Conservation (phyloP, 2,113 vertebrate genomes). For the Machaerirhynchus nigripectus region DNA sequence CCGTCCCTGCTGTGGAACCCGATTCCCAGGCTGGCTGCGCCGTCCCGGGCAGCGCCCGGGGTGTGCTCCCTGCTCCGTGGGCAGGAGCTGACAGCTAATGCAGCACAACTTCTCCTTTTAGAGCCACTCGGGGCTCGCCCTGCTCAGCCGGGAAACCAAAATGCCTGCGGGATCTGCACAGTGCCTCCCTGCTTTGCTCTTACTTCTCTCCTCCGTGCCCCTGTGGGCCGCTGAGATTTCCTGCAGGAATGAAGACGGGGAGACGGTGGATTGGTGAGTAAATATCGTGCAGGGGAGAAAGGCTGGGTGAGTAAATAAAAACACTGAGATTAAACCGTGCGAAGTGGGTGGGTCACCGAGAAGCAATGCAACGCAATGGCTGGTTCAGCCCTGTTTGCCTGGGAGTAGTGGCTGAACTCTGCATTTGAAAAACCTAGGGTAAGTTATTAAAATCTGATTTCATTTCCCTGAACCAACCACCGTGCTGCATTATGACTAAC, state of each 20-base stretch:
- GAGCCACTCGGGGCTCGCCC: background rate
- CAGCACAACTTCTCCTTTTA: constrained; percentile 12
- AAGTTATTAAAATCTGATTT: background rate
- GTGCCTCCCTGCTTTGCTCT: background rate
- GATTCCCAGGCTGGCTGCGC: background rate
- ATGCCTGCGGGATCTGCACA: constrained; percentile 41
- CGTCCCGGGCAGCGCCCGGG: background rate
- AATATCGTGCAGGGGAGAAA: background rate
- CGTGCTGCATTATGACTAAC: background rate
- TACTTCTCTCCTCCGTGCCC: background rate
- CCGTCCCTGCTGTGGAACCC: rapidly evolving
- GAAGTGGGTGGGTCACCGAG: background rate
- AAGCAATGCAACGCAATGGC: background rate
- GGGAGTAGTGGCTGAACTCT: background rate
- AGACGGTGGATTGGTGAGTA: constrained; percentile 91
- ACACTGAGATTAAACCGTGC: background rate
- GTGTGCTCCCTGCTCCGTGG: background rate
- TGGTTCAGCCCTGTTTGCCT: background rate
- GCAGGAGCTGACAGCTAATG: background rate
- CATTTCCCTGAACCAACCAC: background rate
- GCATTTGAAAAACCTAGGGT: background rate
- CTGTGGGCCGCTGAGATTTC: constrained; percentile 72
- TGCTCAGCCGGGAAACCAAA: background rate
- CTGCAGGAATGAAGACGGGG: constrained; percentile 84
- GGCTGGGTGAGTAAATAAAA: background rate